Evolutionary conservation across 2,113 vertebrate genomes (phyloP).

Genomic region (Monopterus albus): DNA sequence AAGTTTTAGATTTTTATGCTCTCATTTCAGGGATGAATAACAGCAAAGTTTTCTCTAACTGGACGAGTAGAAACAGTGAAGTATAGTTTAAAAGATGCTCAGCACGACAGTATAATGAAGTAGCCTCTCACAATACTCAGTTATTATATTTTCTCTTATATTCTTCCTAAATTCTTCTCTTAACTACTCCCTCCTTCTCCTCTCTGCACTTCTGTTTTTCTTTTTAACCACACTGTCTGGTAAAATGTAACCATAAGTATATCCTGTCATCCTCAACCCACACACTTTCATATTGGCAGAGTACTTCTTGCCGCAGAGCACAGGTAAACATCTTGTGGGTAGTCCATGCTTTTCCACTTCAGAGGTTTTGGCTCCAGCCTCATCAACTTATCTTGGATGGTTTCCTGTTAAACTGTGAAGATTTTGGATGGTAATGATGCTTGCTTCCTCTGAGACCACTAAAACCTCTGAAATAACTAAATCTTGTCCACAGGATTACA

Average conservation of each 20-base stretch:
- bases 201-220: not conserved
- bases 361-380: constrained; percentile 40
- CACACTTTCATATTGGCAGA: constrained; percentile 4
- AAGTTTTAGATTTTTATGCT: constrained; percentile 9
- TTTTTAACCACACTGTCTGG: constrained; percentile 5
- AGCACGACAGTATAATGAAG: constrained; percentile 1
- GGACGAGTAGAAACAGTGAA: constrained; percentile 5
- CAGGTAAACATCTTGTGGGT: constrained; percentile 29
- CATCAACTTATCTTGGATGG: not conserved
- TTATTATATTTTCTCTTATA: not conserved
- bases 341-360: constrained; percentile 43
- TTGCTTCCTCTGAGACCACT: constrained; percentile 13
- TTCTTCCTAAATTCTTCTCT: not conserved
- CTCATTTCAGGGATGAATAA: constrained; percentile 19
- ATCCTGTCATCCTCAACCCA: constrained; percentile 23
- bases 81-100: constrained; percentile 1
- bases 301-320: constrained; percentile 30
- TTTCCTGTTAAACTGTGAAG: constrained; percentile 8
- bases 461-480: constrained; percentile 20
- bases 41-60: constrained; percentile 22
- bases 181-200: not conserved
- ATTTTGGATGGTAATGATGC: not conserved
- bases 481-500: constrained; percentile 23
- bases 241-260: constrained; percentile 5
- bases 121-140: not conserved